phyloP scores from a whole-genome alignment of 1,140 invertebrate species.

The Scylla paramamosain region DNA sequence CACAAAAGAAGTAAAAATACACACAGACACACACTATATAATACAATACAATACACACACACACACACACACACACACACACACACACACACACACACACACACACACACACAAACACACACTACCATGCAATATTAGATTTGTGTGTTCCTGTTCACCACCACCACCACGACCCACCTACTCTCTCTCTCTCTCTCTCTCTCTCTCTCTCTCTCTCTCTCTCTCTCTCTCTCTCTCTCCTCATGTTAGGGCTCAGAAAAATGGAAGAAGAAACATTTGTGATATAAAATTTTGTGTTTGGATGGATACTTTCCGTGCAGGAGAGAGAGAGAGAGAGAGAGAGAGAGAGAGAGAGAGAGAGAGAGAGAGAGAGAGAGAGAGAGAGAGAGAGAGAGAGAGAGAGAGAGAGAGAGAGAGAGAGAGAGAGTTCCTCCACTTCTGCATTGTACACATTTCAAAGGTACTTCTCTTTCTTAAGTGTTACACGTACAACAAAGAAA shows the following conservation, averaged over 20 bases:
- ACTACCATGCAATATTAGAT: no score
- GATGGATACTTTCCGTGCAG: not conserved
- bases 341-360: not conserved
- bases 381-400: constrained; percentile 20
- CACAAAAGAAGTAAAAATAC: no score
- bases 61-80: no score
- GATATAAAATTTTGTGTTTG: not conserved
- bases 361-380: constrained; percentile 20
- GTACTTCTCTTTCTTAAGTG: not conserved
- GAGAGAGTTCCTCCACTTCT: not conserved
- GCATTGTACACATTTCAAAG: not conserved
- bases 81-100: no score
- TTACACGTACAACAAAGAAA: not conserved
- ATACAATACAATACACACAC: no score
- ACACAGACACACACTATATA: no score
- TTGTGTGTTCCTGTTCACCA: no score
- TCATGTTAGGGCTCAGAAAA: not conserved
- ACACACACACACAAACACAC: no score
- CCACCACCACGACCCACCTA: no score
- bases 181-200: no score
- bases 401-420: constrained; percentile 6
- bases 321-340: not conserved
- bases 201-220: no score
- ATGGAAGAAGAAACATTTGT: not conserved
- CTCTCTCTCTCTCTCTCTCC: no score